Conservation (phyloP, 2,113 vertebrate genomes). For the Syngnathoides biaculeatus region DNA sequence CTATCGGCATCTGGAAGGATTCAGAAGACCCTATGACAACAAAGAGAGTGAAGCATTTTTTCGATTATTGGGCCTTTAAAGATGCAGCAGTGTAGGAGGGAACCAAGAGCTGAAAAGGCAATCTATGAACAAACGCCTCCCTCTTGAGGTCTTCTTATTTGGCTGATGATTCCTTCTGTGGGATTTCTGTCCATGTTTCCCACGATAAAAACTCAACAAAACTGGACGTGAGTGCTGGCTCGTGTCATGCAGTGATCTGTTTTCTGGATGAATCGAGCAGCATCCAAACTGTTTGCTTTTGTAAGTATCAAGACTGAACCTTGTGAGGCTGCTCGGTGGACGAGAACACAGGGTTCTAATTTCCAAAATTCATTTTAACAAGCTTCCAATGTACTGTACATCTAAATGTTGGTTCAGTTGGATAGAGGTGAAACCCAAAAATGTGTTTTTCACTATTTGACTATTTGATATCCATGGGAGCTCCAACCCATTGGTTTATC, state of each 20-base stretch:
- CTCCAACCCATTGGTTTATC: too few species aligned
- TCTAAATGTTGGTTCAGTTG: too few species aligned
- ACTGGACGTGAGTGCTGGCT: background rate
- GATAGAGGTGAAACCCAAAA: too few species aligned
- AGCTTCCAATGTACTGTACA: background rate
- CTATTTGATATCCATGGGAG: too few species aligned
- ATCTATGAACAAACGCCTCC: constrained; percentile 23
- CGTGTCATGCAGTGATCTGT: background rate
- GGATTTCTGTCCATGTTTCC: background rate
- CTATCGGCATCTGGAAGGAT: constrained; percentile 45
- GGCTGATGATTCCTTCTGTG: constrained; percentile 5
- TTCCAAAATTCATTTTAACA: background rate
- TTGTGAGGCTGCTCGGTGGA: background rate
- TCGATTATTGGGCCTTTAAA: constrained; percentile 44
- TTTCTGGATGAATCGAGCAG: background rate
- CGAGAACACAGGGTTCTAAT: background rate
- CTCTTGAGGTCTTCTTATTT: constrained; percentile 27
- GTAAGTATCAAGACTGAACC: background rate
- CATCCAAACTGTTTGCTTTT: background rate
- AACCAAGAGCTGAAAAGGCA: constrained; percentile 45
- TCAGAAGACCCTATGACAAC: constrained; percentile 40
- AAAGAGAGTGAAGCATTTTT: constrained; percentile 47
- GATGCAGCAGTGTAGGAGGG: constrained; percentile 59
- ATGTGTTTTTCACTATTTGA: too few species aligned
- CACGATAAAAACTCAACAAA: background rate